These are phyloP conservation scores for Pteronotus mesoamericanus DNA, from an alignment of 2,797 vertebrate genomes.

Conservation along the genomic window DNA sequence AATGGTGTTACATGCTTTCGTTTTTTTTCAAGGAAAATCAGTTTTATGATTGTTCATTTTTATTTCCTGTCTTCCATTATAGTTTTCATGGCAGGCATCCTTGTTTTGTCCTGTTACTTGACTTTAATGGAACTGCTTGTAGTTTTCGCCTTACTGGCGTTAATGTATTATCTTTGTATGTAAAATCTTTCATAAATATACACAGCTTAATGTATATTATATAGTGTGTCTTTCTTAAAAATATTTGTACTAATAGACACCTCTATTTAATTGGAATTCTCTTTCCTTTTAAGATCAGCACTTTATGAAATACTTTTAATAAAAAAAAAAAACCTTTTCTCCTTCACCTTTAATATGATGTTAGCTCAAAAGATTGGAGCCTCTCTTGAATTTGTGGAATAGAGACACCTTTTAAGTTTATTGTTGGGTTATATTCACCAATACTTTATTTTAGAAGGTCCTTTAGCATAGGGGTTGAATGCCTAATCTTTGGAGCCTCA, in stretches of 20 bases:
- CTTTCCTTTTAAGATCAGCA: neutral
- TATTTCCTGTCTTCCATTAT: neutral
- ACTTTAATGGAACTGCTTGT: neutral
- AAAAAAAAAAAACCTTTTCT: neutral
- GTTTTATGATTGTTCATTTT: neutral
- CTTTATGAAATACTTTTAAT: neutral
- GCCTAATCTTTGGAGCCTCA: neutral
- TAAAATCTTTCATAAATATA: neutral
- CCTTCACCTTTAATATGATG: neutral
- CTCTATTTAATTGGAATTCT: neutral
- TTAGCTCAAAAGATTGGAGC: neutral
- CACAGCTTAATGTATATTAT: neutral
- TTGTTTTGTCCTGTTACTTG: neutral
- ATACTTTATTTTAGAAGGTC: neutral
- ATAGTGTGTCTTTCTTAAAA: neutral
- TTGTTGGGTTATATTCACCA: neutral
- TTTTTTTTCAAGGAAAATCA: neutral
- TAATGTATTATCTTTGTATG: neutral
- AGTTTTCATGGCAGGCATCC: neutral
- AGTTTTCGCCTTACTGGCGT: neutral
- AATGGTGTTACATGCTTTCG: neutral
- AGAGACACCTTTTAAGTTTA: neutral
- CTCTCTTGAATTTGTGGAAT: neutral
- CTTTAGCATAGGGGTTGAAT: neutral
- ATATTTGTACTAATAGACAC: neutral